Conservation (phyloP, 1,140 invertebrate genomes). For the Lasioglossum albipes region DNA sequence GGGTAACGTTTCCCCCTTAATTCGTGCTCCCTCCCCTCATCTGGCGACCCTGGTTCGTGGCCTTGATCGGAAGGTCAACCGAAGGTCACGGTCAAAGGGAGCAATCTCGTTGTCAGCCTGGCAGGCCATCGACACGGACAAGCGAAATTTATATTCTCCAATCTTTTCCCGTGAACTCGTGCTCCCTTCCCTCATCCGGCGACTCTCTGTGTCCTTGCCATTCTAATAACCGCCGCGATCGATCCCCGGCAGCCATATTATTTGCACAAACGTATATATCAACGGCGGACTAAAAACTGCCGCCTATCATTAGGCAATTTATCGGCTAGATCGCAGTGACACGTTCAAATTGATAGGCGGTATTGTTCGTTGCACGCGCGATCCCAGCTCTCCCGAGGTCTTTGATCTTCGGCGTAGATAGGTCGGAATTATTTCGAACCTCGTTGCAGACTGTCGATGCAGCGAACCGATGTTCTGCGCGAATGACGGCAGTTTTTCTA, state of each 20-base stretch:
- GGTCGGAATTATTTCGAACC: not conserved
- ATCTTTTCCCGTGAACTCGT: too few relatives aligned
- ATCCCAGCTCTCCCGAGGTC: not conserved
- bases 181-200: too few relatives aligned
- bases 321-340: conserved; percentile 64
- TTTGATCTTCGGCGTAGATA: conserved; percentile 12
- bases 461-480: too few relatives aligned
- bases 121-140: conserved; percentile 9
- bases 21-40: too few relatives aligned
- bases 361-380: conserved; percentile 15
- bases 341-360: conserved; percentile 53
- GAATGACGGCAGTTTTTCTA: too few relatives aligned
- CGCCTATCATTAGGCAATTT: conserved; percentile 59
- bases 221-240: conserved; percentile 24
- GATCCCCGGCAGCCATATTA: conserved; percentile 23
- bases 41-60: not conserved
- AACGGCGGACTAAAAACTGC: conserved; percentile 17
- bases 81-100: conserved; percentile 44
- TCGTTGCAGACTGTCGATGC: too few relatives aligned
- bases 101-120: conserved; percentile 13
- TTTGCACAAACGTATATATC: conserved; percentile 36
- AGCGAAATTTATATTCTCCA: conserved; percentile 31
- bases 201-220: not conserved
- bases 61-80: too few relatives aligned
- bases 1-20: too few relatives aligned